These are phyloP conservation scores for Protobothrops flavoviridis DNA, from an alignment of 2,113 vertebrate species.

Conservation along the genomic window DNA sequence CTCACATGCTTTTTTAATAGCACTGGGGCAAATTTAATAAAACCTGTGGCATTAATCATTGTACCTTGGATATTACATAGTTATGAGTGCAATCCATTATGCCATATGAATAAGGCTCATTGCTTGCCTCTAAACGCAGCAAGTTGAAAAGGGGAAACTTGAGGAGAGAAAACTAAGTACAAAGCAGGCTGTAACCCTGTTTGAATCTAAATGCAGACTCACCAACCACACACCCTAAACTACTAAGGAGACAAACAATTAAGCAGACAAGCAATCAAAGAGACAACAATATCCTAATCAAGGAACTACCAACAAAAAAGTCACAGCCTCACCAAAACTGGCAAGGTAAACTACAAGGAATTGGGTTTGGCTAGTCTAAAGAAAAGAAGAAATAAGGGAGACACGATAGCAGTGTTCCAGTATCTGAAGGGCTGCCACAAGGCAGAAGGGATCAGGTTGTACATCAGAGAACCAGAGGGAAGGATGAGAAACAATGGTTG, in stretches of 20 bases:
- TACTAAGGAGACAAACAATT: background rate
- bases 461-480: too few species aligned
- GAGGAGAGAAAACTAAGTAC: background rate
- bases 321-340: background rate
- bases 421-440: too few species aligned
- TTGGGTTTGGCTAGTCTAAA: too few species aligned
- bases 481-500: too few species aligned
- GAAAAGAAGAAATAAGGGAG: too few species aligned
- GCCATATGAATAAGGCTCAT: background rate
- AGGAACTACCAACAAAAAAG: background rate
- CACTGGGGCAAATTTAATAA: conserved; percentile 1
- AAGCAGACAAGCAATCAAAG: background rate
- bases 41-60: conserved; percentile 13
- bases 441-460: too few species aligned
- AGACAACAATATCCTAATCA: background rate
- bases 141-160: background rate
- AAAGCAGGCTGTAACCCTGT: background rate
- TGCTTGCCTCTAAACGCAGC: background rate
- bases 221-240: background rate
- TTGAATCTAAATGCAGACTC: background rate
- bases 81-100: conserved; percentile 16
- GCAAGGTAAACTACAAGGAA: background rate
- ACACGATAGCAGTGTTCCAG: too few species aligned
- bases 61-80: background rate
- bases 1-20: background rate